These are phyloP conservation scores for Tinea semifulvella DNA, from an alignment of 2,888 invertebrate species.

Conservation along the genomic window DNA sequence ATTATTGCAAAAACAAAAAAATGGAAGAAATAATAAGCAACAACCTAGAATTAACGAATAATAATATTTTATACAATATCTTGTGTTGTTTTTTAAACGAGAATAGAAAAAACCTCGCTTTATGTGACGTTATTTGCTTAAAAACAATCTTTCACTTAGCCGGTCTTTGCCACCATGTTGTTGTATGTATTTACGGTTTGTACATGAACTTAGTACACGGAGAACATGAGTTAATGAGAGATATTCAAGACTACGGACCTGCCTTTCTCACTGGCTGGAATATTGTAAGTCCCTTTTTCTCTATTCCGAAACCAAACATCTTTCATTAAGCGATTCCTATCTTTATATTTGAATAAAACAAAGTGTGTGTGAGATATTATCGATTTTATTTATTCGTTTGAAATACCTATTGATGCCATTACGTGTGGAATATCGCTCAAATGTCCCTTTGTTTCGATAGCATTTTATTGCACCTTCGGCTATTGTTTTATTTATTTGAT, in stretches of 20 bases:
- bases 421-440: too few relatives aligned
- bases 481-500: too few relatives aligned
- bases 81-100: conserved; percentile 50
- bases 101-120: conserved; percentile 48
- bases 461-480: too few relatives aligned
- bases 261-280: conserved; percentile 6
- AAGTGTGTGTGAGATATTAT: neutral
- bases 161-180: neutral
- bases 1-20: too few relatives aligned
- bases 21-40: conserved; percentile 4
- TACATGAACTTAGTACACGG: neutral
- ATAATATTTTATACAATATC: conserved; percentile 46
- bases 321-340: too few relatives aligned
- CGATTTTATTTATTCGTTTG: neutral
- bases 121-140: conserved; percentile 38
- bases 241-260: neutral
- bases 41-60: neutral
- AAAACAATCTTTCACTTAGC: neutral
- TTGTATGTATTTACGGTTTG: neutral
- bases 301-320: too few relatives aligned
- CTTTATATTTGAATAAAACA: too few relatives aligned
- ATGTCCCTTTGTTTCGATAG: too few relatives aligned
- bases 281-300: conserved; percentile 7
- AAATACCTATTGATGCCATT: too few relatives aligned
- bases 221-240: neutral